Percentiles rank a stretch among this genome's conserved stretches.
These are phyloP conservation scores for Invenusta paracnida DNA, from an alignment of 2,888 invertebrate species.

Conservation along the genomic window DNA sequence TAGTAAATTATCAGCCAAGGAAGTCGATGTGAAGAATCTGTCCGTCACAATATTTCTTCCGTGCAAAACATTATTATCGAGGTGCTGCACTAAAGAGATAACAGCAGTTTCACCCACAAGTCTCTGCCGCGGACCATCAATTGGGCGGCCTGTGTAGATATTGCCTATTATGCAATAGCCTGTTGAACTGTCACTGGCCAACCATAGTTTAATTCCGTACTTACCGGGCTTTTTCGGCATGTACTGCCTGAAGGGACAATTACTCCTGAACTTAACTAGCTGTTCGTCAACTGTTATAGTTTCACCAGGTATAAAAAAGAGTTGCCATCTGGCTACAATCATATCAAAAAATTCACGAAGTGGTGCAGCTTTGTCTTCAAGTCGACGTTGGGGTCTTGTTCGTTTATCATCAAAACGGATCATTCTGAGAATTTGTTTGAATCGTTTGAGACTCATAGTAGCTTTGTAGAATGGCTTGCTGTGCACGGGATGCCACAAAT, in stretches of 20 bases:
- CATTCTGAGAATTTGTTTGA: neutral
- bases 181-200: neutral
- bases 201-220: neutral
- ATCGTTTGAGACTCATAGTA: neutral
- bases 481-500: neutral
- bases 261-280: neutral
- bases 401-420: neutral
- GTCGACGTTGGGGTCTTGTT: neutral
- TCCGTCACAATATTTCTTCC: neutral
- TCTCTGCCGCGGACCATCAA: neutral
- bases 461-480: neutral
- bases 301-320: neutral
- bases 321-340: neutral
- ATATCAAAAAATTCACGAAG: neutral
- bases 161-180: neutral
- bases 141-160: neutral
- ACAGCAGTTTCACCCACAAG: neutral
- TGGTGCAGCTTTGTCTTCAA: neutral
- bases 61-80: neutral
- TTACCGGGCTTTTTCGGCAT: neutral
- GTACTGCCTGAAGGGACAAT: neutral
- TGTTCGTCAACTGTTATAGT: neutral
- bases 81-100: neutral
- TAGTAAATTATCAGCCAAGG: neutral
- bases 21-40: neutral